Base-by-base conservation (phyloP, 2,113 vertebrate genomes). In the Suncus etruscus region DNA sequence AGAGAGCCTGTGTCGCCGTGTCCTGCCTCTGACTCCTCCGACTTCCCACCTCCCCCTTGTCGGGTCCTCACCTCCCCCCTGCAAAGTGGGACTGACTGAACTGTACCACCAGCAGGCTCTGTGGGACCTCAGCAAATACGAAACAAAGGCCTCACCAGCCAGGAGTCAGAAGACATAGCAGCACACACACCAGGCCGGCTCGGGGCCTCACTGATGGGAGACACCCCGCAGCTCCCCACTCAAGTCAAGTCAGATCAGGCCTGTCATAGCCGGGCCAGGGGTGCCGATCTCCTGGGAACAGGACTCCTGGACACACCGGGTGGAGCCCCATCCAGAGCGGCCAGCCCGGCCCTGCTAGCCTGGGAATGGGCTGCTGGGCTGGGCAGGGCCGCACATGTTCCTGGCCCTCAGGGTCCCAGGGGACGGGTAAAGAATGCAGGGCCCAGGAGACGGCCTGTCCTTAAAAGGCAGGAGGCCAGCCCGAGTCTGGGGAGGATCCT, bases 401-500 rank as follows among this genome's bases (percentile, higher is more conserved):
- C 78, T 83, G 54, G 83, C 63, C 88, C 88, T 32, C 45, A 58
- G 68, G 20, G 66, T 74, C 86, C 79, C 80, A 29, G 22, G 39
- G 61, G 75, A 65, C 5, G 45, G 45, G 50, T 70, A 16, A 89
- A 85, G 89, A 90, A 96, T 93, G 86, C 50, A 90, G 90, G 68
- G 47, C 86, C 75, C 27, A 83, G 83, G 58, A 90, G 11, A 91
- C 61, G 77, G 87, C 32, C 69, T 80, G 69, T 70, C 96, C 93
- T 95, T 92, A 96, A 96, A 96, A 94, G 92, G 93, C 83, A 91
- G 51, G 58, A 22, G 87, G 63, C 69, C 50, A 81, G 78, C 87
- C 39, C 39, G 39, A 3, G 39, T 39, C 39, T 93, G 92, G 75
- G 92, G 94, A 94, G 85, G 16, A 3, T 39, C 39, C 5, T 5